phyloP scores from a whole-genome alignment of 2,797 vertebrate species.

The Phoeniculus purpureus region DNA sequence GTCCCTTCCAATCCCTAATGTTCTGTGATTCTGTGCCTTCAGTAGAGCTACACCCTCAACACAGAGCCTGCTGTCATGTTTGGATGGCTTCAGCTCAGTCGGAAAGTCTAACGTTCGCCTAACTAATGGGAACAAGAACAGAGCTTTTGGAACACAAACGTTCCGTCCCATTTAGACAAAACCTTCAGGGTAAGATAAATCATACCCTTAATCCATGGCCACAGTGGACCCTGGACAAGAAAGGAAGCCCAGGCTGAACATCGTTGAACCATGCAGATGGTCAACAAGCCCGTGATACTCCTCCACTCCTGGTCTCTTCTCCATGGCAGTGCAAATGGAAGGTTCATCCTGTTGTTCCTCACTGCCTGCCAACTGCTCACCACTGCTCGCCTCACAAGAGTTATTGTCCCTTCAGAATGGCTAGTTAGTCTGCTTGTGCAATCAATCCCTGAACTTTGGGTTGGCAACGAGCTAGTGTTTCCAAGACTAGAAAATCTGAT shows the following conservation, averaged over 20 bases:
- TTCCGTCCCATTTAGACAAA: background rate
- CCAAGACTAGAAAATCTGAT: constrained; percentile 69
- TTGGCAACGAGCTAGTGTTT: constrained; percentile 33
- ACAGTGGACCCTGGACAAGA: background rate
- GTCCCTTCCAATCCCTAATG: no score
- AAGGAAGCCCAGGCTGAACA: background rate
- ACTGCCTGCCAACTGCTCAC: constrained; percentile 44
- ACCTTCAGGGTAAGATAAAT: background rate
- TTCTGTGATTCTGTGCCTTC: background rate
- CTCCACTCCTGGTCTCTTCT: background rate
- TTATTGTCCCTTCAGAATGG: constrained; percentile 41
- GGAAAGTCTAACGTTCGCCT: background rate
- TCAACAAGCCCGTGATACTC: background rate
- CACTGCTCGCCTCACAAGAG: background rate
- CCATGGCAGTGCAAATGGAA: constrained; percentile 13
- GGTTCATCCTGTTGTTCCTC: constrained; percentile 39
- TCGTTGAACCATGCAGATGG: background rate
- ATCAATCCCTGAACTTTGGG: constrained; percentile 29
- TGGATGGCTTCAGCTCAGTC: background rate
- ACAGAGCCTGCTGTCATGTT: background rate
- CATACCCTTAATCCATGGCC: background rate
- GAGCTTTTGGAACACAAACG: background rate
- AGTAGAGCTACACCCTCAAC: background rate
- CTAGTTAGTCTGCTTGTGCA: constrained; percentile 51
- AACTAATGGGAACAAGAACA: background rate